A percentile compares a stretch with the other conserved stretches of the same genome.
Evolutionary conservation across 2,797 vertebrate species (phyloP).

Genomic region (Thripadectes ignobilis): DNA sequence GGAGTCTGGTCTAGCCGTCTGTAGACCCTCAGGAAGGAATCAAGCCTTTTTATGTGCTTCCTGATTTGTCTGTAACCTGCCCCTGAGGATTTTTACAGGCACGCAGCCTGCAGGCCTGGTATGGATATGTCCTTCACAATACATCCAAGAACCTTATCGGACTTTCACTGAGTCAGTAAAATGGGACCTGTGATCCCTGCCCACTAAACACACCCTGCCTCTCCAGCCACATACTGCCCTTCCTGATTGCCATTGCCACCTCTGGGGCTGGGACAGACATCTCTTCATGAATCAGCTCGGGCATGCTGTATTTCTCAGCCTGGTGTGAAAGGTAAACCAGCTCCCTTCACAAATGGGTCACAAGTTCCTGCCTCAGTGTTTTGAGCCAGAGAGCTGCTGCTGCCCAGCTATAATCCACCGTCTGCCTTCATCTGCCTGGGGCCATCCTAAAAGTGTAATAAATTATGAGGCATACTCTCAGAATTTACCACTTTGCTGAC

Average conservation of each 20-base stretch:
- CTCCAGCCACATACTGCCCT: neutral
- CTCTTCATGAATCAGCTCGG: neutral
- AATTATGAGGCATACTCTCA: neutral
- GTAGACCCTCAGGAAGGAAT: neutral
- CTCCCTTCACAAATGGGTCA: neutral
- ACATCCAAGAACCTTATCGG: neutral
- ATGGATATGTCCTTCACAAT: neutral
- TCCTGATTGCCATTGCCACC: neutral
- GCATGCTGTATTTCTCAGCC: neutral
- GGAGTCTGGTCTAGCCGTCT: neutral
- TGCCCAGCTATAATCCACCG: neutral
- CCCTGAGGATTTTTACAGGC: neutral
- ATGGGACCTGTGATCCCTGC: neutral
- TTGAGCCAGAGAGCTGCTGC: neutral
- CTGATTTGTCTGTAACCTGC: neutral
- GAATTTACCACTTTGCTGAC: neutral
- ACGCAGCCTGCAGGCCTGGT: neutral
- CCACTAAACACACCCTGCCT: neutral
- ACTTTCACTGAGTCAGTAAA: neutral
- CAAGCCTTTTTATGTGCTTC: neutral
- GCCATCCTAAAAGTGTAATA: neutral
- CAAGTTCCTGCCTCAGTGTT: neutral
- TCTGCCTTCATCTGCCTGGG: neutral
- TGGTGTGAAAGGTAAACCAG: neutral
- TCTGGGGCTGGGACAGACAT: neutral